Base-by-base conservation (phyloP, 2,113 vertebrate genomes). In the Dolichallabes microphthalmus region DNA sequence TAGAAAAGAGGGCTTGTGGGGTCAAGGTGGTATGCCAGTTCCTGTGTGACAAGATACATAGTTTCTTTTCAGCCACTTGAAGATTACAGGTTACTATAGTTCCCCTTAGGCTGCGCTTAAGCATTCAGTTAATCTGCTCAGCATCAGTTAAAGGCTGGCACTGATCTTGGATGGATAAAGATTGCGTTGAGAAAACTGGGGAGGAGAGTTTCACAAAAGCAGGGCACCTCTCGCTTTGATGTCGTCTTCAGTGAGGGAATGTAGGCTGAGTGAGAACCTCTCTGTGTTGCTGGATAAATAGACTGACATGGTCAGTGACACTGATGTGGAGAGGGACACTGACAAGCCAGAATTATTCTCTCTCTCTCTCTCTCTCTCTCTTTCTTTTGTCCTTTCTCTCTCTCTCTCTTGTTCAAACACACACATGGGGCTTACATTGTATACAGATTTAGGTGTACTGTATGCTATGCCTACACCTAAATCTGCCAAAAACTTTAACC, bases 11-110 rank as follows among this genome's bases (percentile, higher is more conserved):
- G 93, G 83, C 86, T 88, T 89, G 75, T 87, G 86, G 78, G 82
- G 84, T 89, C 84, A 87, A 89, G 88, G 86, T 94, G 93, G 82
- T 82, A 91, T 79, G 84, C 86, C 90, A 91, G 94, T 93, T 92
- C 94, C 95, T 95, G 93, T 95, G 94, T 95, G 94, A 96, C 95
- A 95, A 96, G 95, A 96, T 95, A 96, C 96, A 96, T 95, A 96
- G 95, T 94, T 95, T 96, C 95, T 95, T 95, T 96, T 96, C 93
- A 96, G 93, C 88, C 89, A 92, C 89, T 87, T 92, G 93, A 93
- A 97, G 95, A 96, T 96, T 96, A 96, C 93, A 87, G 93, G 96
- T 90, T 91, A 82, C 89, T 85, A 88, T 86, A 88, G 85, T 86
- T 83, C 82, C 88, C 64, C 95, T 95, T 96, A 96, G 94, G 95